These are phyloP conservation scores for Spodoptera picta DNA, from an alignment of 2,888 invertebrate species.

Conservation along the genomic window DNA sequence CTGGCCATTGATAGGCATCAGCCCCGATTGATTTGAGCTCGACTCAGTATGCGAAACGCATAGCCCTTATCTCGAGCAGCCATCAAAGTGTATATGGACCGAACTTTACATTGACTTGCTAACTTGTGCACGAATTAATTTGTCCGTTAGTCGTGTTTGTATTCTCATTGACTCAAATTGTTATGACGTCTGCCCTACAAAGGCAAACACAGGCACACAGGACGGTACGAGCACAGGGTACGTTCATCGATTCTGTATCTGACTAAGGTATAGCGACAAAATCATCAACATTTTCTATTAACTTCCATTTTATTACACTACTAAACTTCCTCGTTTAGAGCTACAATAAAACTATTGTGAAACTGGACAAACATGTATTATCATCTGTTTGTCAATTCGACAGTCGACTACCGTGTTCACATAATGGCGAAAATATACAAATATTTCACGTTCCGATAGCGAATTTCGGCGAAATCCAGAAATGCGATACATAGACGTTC, in stretches of 20 bases:
- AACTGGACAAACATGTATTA: constrained; percentile 20
- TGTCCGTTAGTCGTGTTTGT: constrained; percentile 38
- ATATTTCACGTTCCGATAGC: constrained; percentile 35
- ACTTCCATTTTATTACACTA: too few species aligned
- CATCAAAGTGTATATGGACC: constrained; percentile 50
- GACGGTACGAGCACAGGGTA: too few species aligned
- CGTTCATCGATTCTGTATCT: too few species aligned
- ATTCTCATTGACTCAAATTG: constrained; percentile 19
- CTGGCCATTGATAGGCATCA: constrained; percentile 65
- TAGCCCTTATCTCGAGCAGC: constrained; percentile 37
- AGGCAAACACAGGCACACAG: background rate
- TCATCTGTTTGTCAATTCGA: constrained; percentile 32
- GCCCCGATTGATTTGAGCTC: constrained; percentile 62
- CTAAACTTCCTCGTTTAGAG: background rate
- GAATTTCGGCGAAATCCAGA: constrained; percentile 41
- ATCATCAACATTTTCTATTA: too few species aligned
- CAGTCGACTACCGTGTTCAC: constrained; percentile 34
- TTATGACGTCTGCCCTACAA: background rate
- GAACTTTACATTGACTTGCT: constrained; percentile 47
- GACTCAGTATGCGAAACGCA: constrained; percentile 53
- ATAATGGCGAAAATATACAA: constrained; percentile 38
- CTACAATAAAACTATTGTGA: constrained; percentile 9
- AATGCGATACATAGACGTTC: constrained; percentile 38
- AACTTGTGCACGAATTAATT: constrained; percentile 46
- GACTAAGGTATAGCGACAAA: too few species aligned